Evolutionary conservation across 1,140 invertebrate species (phyloP).

Genomic region (Phenacoccus solenopsis): DNA sequence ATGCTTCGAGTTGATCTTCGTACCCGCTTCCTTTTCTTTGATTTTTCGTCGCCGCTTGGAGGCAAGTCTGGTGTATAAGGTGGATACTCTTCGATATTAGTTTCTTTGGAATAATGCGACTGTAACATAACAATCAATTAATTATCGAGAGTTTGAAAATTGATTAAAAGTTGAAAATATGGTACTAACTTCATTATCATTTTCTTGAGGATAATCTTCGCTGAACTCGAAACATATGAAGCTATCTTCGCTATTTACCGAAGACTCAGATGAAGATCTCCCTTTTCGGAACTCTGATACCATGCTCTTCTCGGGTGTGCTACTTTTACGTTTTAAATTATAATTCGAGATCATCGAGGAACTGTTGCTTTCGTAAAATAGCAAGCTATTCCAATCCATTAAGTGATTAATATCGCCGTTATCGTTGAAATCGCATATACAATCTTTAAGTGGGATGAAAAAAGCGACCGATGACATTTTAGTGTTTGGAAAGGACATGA

Average conservation of each 20-base stretch:
- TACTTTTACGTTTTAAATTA: not conserved
- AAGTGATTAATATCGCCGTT: not conserved
- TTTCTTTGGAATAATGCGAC: not conserved
- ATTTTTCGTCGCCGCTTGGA: not conserved
- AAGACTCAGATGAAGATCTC: slow-evolving; percentile 31
- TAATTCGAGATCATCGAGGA: not conserved
- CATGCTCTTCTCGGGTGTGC: not conserved
- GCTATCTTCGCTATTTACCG: slow-evolving; percentile 35
- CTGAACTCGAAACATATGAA: slow-evolving; percentile 33
- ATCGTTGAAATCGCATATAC: not conserved
- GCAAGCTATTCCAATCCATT: not conserved
- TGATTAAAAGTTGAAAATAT: not conserved
- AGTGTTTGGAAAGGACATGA: not conserved
- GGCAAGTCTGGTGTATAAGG: not conserved
- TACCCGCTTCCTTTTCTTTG: not conserved
- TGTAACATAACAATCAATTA: not conserved
- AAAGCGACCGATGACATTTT: not conserved
- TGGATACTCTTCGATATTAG: not conserved
- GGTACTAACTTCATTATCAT: slow-evolving; percentile 19
- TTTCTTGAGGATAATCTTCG: slow-evolving; percentile 24
- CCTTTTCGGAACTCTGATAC: not conserved
- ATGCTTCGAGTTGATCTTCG: not conserved
- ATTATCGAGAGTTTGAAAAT: not conserved
- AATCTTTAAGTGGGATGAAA: not conserved
- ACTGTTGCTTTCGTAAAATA: not conserved